Percentiles rank a stretch among this genome's conserved stretches.
Conservation (phyloP, 2,888 invertebrate species). For the Cryptophagus acutangulus region DNA sequence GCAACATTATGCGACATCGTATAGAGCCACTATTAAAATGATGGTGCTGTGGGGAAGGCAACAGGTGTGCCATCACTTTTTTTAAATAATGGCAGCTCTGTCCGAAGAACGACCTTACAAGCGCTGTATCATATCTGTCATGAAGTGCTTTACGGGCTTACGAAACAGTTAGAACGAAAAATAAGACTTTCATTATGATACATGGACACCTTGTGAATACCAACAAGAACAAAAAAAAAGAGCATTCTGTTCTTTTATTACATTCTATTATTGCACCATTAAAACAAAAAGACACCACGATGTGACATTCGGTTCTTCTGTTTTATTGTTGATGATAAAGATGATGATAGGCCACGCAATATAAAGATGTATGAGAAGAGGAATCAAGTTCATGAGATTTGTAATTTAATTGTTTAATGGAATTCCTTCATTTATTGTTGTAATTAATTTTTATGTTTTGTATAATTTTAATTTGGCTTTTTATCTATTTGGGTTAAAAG, state of each 20-base stretch:
- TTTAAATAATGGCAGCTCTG: constrained; percentile 10
- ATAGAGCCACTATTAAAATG: constrained; percentile 10
- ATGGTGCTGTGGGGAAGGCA: constrained; percentile 9
- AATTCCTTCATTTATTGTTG: too few relatives aligned
- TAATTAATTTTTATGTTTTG: too few relatives aligned
- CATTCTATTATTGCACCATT: neutral
- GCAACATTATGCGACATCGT: constrained; percentile 10
- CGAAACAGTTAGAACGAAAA: constrained; percentile 18
- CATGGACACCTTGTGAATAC: neutral
- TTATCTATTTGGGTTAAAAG: too few relatives aligned
- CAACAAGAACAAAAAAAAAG: neutral
- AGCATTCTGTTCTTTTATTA: neutral
- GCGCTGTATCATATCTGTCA: constrained; percentile 24
- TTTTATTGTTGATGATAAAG: too few relatives aligned
- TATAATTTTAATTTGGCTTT: too few relatives aligned
- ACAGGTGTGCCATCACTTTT: constrained; percentile 13
- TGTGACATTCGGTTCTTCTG: too few relatives aligned
- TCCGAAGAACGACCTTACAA: constrained; percentile 11
- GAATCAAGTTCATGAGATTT: too few relatives aligned
- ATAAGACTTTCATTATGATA: constrained; percentile 1
- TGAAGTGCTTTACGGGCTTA: constrained; percentile 24
- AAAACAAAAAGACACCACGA: neutral
- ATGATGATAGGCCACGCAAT: too few relatives aligned
- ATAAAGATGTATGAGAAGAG: too few relatives aligned
- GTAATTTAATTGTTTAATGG: too few relatives aligned